phyloP scores from a whole-genome alignment of 1,140 invertebrate genomes.

The Procambarus virginalis region DNA sequence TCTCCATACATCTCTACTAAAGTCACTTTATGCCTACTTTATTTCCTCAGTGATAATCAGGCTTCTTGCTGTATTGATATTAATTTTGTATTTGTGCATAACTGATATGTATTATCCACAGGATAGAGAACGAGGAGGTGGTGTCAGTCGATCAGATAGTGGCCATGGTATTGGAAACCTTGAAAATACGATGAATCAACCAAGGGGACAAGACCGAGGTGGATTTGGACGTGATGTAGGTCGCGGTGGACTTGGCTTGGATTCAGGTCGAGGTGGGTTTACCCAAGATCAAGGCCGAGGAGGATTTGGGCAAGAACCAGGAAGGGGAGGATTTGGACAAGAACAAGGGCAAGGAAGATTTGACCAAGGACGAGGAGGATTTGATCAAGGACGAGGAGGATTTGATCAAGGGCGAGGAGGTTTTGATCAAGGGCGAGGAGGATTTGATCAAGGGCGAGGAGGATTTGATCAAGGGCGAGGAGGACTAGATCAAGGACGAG shows the following conservation, averaged over 20 bases:
- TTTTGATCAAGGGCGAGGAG: not conserved
- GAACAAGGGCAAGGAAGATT: not conserved
- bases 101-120: not conserved
- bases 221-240: constrained; percentile 1
- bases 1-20: no score
- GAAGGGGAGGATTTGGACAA: not conserved
- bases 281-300: not conserved
- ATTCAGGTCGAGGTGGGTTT: not conserved
- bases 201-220: not conserved
- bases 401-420: constrained; percentile 14
- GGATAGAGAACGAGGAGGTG: not conserved
- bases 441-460: not conserved
- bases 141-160: constrained; percentile 2
- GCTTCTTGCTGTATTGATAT: no score
- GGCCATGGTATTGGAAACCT: not conserved
- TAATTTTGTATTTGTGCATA: no score
- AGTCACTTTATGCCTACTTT: no score
- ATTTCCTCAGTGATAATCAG: no score
- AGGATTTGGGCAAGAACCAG: constrained; percentile 22
- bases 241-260: not conserved
- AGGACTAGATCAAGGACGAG: not conserved
- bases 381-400: not conserved
- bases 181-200: no score
- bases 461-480: not conserved
- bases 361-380: not conserved